These are phyloP conservation scores for Dicyrtoma fusca DNA, from an alignment of 2,888 invertebrate genomes.

Conservation along the genomic window DNA sequence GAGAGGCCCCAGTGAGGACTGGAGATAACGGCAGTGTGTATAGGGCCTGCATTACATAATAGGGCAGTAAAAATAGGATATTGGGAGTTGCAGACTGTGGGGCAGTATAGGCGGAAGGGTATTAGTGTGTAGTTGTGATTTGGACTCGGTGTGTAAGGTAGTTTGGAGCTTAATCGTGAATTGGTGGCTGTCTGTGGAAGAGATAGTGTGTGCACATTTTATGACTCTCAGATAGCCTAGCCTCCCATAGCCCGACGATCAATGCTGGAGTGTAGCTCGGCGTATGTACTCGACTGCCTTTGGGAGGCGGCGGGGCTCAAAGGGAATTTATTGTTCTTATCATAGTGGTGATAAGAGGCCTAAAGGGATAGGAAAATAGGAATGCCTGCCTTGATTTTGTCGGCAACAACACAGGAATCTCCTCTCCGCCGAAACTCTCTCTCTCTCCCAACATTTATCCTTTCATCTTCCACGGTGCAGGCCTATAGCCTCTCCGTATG, in stretches of 20 bases:
- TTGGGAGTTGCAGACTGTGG: too few species aligned
- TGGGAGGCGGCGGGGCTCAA: constrained; percentile 55
- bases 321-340: constrained; percentile 57
- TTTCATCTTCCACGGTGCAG: neutral
- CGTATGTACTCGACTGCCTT: too few species aligned
- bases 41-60: too few species aligned
- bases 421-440: neutral
- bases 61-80: too few species aligned
- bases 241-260: constrained; percentile 35
- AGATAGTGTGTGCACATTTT: constrained; percentile 48
- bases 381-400: constrained; percentile 47
- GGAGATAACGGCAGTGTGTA: too few species aligned
- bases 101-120: too few species aligned
- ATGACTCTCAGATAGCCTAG: constrained; percentile 46
- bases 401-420: constrained; percentile 43
- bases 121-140: neutral
- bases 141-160: constrained; percentile 24
- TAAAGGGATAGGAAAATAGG: constrained; percentile 55
- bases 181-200: constrained; percentile 42
- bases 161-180: constrained; percentile 53
- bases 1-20: too few species aligned
- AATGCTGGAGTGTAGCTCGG: too few species aligned
- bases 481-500: too few species aligned
- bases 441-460: neutral
- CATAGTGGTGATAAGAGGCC: constrained; percentile 57